Evolutionary conservation across 2,113 vertebrate species (phyloP).

Genomic region (Heterotis niloticus): DNA sequence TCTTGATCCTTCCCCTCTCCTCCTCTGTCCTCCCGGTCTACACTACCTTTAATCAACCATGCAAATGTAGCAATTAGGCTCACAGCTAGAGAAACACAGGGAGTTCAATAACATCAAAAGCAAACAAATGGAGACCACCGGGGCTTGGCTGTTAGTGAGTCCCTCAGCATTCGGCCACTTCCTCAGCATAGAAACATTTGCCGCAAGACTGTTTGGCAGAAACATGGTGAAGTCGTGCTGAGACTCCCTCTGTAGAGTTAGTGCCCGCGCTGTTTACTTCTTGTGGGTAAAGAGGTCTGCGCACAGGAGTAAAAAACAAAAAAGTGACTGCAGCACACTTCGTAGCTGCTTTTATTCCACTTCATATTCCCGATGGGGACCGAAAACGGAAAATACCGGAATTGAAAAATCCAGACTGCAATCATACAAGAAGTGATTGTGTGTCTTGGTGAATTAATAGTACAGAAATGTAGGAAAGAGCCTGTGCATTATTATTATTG

Average conservation of each 20-base stretch:
- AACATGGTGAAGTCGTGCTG: conserved; percentile 55
- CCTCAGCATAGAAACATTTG: conserved; percentile 47
- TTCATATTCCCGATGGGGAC: conserved; percentile 7
- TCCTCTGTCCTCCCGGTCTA: conserved; percentile 26
- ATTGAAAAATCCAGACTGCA: conserved; percentile 6
- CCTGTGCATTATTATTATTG: not conserved
- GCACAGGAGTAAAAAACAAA: not conserved
- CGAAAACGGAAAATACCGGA: conserved; percentile 25
- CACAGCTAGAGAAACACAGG: conserved; percentile 54
- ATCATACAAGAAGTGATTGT: conserved; percentile 30
- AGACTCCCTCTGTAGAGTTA: conserved; percentile 46
- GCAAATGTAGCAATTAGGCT: conserved; percentile 60
- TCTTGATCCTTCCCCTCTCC: conserved; percentile 13
- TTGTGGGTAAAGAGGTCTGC: not conserved
- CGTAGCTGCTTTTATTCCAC: not conserved
- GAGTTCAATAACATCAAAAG: conserved; percentile 60
- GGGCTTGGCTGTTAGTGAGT: conserved; percentile 57
- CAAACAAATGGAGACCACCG: conserved; percentile 58
- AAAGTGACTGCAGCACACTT: conserved; percentile 34
- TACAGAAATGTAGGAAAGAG: not conserved
- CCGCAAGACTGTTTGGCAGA: conserved; percentile 52
- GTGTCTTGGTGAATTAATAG: conserved; percentile 22
- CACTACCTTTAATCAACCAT: conserved; percentile 34
- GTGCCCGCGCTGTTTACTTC: conserved; percentile 33
- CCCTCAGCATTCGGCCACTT: conserved; percentile 52